Conservation (phyloP, 1,140 invertebrate species). For the Atopsyche davidsoni region DNA sequence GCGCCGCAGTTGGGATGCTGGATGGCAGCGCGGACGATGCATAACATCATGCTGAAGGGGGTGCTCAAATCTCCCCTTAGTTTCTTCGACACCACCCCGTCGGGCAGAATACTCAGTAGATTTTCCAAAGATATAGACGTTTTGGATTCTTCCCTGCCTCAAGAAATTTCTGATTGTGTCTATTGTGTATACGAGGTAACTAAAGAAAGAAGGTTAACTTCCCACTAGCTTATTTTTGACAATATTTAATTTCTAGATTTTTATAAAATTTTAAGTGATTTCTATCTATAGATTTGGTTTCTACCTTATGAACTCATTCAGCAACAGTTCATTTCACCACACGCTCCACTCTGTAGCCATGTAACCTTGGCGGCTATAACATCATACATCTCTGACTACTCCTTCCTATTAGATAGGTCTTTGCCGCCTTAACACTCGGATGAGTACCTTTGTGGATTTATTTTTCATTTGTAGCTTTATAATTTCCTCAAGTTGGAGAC, state of each 20-base stretch:
- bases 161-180: conserved; percentile 63
- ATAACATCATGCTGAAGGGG: conserved; percentile 66
- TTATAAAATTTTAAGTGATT: no score
- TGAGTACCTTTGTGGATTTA: no score
- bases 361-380: no score
- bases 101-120: conserved; percentile 78
- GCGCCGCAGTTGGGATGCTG: conserved; percentile 64
- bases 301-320: no score
- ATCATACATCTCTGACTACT: no score
- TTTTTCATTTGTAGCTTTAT: no score
- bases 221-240: background rate
- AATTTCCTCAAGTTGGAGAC: no score
- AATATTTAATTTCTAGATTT: background rate
- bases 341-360: no score
- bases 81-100: conserved; percentile 86
- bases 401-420: no score
- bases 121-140: conserved; percentile 77
- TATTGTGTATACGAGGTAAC: conserved; percentile 78
- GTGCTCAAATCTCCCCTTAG: conserved; percentile 68
- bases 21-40: conserved; percentile 67
- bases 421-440: no score
- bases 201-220: background rate
- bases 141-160: conserved; percentile 66
- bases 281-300: no score
- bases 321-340: no score